Conservation (phyloP, 2,797 vertebrate species). For the Hozukius guyotensis region DNA sequence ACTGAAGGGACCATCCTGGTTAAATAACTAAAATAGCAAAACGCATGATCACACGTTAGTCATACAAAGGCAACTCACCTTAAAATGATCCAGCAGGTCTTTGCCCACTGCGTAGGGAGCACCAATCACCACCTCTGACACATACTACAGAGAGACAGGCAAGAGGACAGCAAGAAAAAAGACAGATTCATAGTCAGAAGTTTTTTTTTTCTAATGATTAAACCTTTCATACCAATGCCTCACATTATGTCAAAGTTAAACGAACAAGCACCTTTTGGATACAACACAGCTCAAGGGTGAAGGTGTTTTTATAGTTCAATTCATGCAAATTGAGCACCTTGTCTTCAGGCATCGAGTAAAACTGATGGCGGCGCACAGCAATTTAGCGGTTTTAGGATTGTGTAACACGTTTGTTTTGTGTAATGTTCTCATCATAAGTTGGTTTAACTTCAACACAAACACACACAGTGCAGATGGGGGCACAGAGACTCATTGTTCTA, state of each 20-base stretch:
- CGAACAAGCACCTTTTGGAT: not conserved
- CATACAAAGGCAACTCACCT: conserved; percentile 77
- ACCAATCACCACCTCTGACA: conserved; percentile 97
- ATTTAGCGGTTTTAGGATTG: not conserved
- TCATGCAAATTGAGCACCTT: not conserved
- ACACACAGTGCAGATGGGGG: conserved; percentile 10
- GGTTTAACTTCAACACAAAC: conserved; percentile 20
- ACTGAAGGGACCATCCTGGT: not conserved
- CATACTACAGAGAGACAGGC: conserved; percentile 83
- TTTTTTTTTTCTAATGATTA: not conserved
- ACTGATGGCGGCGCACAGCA: not conserved
- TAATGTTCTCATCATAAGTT: conserved; percentile 5
- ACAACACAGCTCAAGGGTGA: not conserved
- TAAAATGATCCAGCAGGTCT: conserved; percentile 96
- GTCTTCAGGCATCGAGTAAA: not conserved
- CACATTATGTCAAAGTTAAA: not conserved
- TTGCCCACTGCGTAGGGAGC: conserved; percentile 92
- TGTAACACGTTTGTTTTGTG: conserved; percentile 17
- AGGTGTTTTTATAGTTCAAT: not conserved
- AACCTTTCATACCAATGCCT: not conserved
- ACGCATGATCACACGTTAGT: not conserved
- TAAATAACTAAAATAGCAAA: not conserved
- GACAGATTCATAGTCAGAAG: not conserved
- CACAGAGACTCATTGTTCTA: conserved; percentile 51
- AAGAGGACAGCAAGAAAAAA: not conserved